Base-by-base conservation (phyloP, 2,797 vertebrate species). In the Trachops cirrhosus region DNA sequence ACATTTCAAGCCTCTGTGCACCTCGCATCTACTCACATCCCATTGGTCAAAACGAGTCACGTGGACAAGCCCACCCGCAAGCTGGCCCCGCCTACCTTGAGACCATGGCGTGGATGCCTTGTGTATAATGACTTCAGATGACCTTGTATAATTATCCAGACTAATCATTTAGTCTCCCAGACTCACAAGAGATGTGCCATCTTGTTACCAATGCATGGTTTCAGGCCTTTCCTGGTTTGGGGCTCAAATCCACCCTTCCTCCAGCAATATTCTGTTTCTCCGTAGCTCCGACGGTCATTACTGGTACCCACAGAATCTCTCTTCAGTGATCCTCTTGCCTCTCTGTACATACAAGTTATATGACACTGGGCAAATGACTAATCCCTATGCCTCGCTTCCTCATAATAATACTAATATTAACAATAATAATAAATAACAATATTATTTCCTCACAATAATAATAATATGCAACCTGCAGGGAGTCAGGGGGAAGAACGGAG, bases 211-310 rank as follows among this genome's bases (percentile, higher is more conserved):
- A 11, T 2, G 32, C 3, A 1, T 18, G 14, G 46, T 9, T 39
- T 41, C 67, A 16, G n/a, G 29, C 9, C 37, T n/a, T 5, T 18
- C 24, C 85, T 83, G 77, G 9, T 34, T 3, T 1, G 5, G 41
- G 19, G 19, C 2, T 50, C 11, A 16, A 1, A 18, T 52, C 24
- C 48, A 29, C 29, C 21, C 4, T 34, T 26, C 41, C 37, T 78
- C n/a, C 10, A 1, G 1, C 41, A 39, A 5, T 5, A 3, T 12
- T 37, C 44, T 32, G 0, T 46, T 14, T 70, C 68, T 5, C 26
- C 2, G 2, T 9, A 14, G 44, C 46, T 67, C 67, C 22, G n/a
- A 3, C 14, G 37, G 18, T n/a, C 52, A 46, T 5, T 18, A 34
- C 26, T 32, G 22, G 16, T 54, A 48, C 77, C 16, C 12, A 16